Evolutionary conservation across 2,113 vertebrate species (phyloP).

Genomic region (Colossoma macropomum): DNA sequence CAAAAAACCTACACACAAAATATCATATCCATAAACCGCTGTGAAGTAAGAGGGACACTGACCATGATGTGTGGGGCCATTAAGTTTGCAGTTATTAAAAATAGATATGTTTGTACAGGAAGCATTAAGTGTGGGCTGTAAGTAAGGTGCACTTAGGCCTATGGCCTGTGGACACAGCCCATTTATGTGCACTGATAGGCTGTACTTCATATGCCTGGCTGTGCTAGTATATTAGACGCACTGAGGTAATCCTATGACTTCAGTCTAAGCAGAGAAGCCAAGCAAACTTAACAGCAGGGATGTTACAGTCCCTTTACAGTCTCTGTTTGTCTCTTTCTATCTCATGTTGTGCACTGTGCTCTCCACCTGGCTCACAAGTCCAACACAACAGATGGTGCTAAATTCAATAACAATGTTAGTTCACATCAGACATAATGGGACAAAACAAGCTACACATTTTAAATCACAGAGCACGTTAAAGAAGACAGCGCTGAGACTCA

Average conservation of each 20-base stretch:
- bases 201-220: conserved; percentile 3
- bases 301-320: background rate
- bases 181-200: conserved; percentile 60
- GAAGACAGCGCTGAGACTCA: background rate
- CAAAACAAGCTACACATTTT: conserved; percentile 2
- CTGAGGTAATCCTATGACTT: conserved; percentile 1
- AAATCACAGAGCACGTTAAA: conserved; percentile 16
- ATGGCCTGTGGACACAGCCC: conserved; percentile 62
- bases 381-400: conserved; percentile 26
- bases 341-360: background rate
- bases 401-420: conserved; percentile 23
- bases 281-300: background rate
- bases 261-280: background rate
- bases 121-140: conserved; percentile 73
- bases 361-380: background rate
- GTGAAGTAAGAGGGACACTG: conserved; percentile 6
- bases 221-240: background rate
- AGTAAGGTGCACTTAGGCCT: conserved; percentile 75
- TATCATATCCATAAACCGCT: background rate
- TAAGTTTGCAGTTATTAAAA: conserved; percentile 68
- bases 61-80: conserved; percentile 58
- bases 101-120: conserved; percentile 62
- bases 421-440: conserved; percentile 7
- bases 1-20: background rate
- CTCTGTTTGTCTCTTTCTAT: conserved; percentile 52